Evolutionary conservation across 2,888 invertebrate genomes (phyloP), one percentile per base, ranked within the genome.

Genomic region (Iphiclides podalirius): DNA sequence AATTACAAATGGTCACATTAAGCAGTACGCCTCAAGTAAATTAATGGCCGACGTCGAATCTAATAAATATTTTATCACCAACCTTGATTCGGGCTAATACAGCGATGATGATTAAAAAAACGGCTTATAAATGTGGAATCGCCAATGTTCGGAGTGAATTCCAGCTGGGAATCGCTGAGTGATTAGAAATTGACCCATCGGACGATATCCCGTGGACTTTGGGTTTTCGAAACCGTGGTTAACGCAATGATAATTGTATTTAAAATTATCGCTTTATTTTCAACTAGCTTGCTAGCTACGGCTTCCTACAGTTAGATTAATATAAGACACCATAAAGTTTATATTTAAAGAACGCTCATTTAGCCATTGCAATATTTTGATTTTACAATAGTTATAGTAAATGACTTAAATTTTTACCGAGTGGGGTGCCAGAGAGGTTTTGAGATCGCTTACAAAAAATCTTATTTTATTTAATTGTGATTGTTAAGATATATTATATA

Each of bases 41-140:
- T 35, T 44, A 36, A 50, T 35, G 34, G 35, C 12, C 20, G 4
- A 8, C 31, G 15, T 20, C 2, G 40, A 44, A 16, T 16, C 35
- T 31, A 12, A 45, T 44, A 44, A 44, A 50, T 45, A 50, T 50
- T 39, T 39, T 38, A 34, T 39, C 35, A 11, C 16, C 28, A 9
- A 40, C 16, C 39, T 40, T 14, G 31, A 42, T 42, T 37, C 20
- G 20, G 8, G 1, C 28, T 36, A 40, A 40, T 39, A 40, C 47
- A 28, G 20, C 36, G 20, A 37, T 34, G 31, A 20, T 45, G 37
- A 38, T 49, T 31, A 37, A 16, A 12, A 12, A 9, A 35, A 44
- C 26, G n/a, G 38, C 34, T 44, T 38, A 43, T 49, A 20, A 49
- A 49, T 50, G 44, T 42, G 31, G 36, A 41, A 33, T 23, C 16